A percentile compares a stretch with the other conserved stretches of the same genome.
phyloP scores from a whole-genome alignment of 2,888 invertebrate genomes.

The Rapana venosa region DNA sequence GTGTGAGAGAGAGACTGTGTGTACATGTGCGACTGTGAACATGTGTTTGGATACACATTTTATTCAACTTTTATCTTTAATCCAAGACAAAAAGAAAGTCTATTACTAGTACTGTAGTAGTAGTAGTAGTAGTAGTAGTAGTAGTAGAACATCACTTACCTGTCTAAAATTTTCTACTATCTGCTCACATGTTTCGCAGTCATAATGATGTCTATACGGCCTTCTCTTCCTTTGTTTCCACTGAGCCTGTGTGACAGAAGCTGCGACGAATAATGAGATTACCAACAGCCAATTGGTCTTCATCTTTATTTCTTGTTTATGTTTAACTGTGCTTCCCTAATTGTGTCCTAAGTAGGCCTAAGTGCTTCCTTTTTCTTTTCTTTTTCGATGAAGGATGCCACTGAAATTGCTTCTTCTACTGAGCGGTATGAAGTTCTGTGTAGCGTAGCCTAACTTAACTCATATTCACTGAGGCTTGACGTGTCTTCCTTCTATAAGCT shows the following conservation, averaged over 20 bases:
- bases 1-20: neutral
- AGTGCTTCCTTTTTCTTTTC: too few relatives aligned
- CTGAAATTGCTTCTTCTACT: too few relatives aligned
- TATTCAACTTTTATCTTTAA: too few relatives aligned
- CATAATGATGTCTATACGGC: neutral
- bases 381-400: too few relatives aligned
- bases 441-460: too few relatives aligned
- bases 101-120: too few relatives aligned
- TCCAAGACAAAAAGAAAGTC: neutral
- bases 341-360: too few relatives aligned
- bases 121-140: too few relatives aligned
- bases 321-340: too few relatives aligned
- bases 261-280: neutral
- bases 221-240: neutral
- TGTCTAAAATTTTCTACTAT: neutral
- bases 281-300: neutral
- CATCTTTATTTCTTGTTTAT: neutral
- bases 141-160: neutral
- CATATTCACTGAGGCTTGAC: neutral
- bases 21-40: neutral
- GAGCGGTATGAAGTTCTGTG: too few relatives aligned
- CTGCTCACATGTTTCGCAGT: neutral
- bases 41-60: neutral
- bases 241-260: neutral
- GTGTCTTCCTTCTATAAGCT: slow-evolving; percentile 44